Evolutionary conservation across 2,888 invertebrate genomes (phyloP), one percentile per base, ranked within the genome.

Genomic region (Campopleginae sp.): DNA sequence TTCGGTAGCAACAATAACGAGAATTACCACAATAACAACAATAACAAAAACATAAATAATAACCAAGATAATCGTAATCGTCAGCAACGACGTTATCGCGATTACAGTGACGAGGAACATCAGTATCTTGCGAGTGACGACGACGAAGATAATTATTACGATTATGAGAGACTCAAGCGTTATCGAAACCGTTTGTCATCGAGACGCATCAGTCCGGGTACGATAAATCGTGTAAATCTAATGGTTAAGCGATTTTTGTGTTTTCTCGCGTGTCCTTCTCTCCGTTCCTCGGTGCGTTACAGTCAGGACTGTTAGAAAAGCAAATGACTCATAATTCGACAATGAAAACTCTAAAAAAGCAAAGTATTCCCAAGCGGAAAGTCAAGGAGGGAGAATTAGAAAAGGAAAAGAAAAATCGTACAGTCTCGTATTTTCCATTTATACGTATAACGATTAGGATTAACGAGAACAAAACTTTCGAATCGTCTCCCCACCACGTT

Each of bases 231-330:
- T 74, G 89, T 92, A 81, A 92, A 91, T 89, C 89, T 90, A 70
- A 88, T 92, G 83, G 89, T 92, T 75, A 92, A 92, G 88, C 91
- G 89, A 86, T 91, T 92, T 86, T 88, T 92, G 88, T 92, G 91
- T 87, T 91, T 92, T 88, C 87, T 92, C 87, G 88, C 89, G 86
- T 90, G 90, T 88, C 90, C 90, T 71, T 88, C 88, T 19, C 80
- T 87, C 66, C 82, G 85, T 80, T 85, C 87, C 19, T 81, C 88
- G 61, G 84, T 86, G 84, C 84, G 82, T 80, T 86, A 86, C 79
- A 87, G 85, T 44, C 87, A 88, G 82, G 87, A 88, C 82, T 87
- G 88, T 70, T 87, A 65, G 80, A 44, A 63, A 54, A 63, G 46
- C 12, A 44, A 44, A 23, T 70, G 48, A 63, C 75, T 61, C n/a